Conservation (phyloP, 2,888 invertebrate species). For the Mamestra brassicae region DNA sequence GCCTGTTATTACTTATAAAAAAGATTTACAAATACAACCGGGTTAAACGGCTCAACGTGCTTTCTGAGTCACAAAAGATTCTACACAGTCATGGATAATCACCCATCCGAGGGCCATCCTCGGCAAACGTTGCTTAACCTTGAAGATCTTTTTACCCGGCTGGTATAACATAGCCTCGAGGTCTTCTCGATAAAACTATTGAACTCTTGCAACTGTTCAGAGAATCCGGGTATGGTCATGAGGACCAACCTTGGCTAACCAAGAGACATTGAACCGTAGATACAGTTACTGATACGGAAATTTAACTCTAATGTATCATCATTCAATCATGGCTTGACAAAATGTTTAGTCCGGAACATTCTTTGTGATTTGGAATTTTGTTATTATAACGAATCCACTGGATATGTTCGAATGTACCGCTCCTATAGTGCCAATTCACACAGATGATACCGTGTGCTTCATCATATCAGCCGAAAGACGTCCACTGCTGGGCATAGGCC, state of each 20-base stretch:
- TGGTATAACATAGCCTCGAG: neutral
- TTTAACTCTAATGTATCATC: constrained; percentile 16
- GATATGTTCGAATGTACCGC: neutral
- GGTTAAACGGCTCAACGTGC: too few relatives aligned
- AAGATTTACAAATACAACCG: too few relatives aligned
- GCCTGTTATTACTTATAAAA: too few relatives aligned
- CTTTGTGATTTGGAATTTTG: neutral
- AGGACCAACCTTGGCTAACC: constrained; percentile 26
- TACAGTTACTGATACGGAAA: constrained; percentile 24
- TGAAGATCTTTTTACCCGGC: neutral
- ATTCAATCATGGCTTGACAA: constrained; percentile 26
- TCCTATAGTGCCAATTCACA: neutral
- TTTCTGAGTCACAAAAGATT: too few relatives aligned
- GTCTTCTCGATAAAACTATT: neutral
- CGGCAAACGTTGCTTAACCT: too few relatives aligned
- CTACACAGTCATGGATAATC: too few relatives aligned
- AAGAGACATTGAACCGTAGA: constrained; percentile 28
- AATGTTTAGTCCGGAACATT: constrained; percentile 8
- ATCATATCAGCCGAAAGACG: too few relatives aligned
- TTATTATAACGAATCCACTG: neutral
- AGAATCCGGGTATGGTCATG: constrained; percentile 7
- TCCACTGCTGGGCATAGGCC: too few relatives aligned
- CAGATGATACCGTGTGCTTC: neutral
- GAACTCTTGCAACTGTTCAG: constrained; percentile 4
- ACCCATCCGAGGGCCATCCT: too few relatives aligned